These are phyloP conservation scores for Ailuropoda melanoleuca DNA, from an alignment of 2,113 vertebrate species.

Conservation along the genomic window DNA sequence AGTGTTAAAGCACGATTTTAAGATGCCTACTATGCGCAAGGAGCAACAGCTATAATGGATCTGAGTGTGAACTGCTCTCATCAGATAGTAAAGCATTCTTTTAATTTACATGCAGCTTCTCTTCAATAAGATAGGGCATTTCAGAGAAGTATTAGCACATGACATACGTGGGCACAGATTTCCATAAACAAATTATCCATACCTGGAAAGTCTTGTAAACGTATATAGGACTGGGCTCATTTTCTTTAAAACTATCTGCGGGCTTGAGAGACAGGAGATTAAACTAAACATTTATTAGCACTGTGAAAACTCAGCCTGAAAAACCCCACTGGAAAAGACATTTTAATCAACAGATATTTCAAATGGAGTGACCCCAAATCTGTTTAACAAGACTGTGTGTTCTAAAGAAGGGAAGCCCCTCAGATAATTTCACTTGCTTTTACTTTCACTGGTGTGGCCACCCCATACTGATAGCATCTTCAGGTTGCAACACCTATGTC, in stretches of 20 bases:
- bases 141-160: background rate
- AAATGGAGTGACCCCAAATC: slow-evolving; percentile 58
- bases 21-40: background rate
- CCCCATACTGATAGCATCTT: background rate
- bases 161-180: background rate
- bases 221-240: background rate
- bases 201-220: background rate
- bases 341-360: slow-evolving; percentile 54
- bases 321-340: background rate
- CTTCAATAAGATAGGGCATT: slow-evolving; percentile 11
- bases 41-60: background rate
- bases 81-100: background rate
- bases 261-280: slow-evolving; percentile 33
- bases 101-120: slow-evolving; percentile 2
- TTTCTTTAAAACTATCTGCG: slow-evolving; percentile 50
- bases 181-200: background rate
- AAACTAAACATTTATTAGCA: slow-evolving; percentile 6
- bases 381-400: slow-evolving; percentile 3
- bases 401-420: background rate
- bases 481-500: background rate
- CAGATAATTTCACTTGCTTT: slow-evolving; percentile 37
- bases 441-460: background rate
- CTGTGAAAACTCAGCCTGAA: slow-evolving; percentile 46
- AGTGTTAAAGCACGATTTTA: background rate
- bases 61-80: background rate